phyloP scores from a whole-genome alignment of 2,113 vertebrate species.

The Oryzias melastigma region DNA sequence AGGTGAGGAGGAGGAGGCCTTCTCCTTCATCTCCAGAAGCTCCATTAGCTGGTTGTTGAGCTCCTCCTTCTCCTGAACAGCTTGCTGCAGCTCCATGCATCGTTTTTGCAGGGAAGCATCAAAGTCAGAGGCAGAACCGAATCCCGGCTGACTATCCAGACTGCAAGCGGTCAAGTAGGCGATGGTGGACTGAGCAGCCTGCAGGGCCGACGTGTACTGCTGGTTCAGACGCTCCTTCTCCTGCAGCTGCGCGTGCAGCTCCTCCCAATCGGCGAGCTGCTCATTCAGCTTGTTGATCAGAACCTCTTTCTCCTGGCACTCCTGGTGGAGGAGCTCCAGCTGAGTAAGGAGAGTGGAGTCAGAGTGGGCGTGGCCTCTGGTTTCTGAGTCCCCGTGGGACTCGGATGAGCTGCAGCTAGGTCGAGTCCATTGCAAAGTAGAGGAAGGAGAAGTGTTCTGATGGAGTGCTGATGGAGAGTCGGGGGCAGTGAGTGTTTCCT shows the following conservation, averaged over 20 bases:
- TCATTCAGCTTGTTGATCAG: conserved; percentile 67
- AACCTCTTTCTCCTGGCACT: conserved; percentile 77
- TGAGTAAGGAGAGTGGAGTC: conserved; percentile 58
- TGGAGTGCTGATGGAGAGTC: conserved; percentile 17
- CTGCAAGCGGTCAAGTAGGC: conserved; percentile 78
- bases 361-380: conserved; percentile 8
- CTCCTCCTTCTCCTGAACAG: conserved; percentile 64
- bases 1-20: conserved; percentile 17
- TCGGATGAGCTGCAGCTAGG: conserved; percentile 15
- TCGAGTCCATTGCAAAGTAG: conserved; percentile 2
- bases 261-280: conserved; percentile 63
- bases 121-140: conserved; percentile 18
- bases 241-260: conserved; percentile 62
- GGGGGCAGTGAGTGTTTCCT: conserved; percentile 25
- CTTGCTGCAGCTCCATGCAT: conserved; percentile 55
- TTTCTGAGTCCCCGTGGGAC: conserved; percentile 27
- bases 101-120: conserved; percentile 36
- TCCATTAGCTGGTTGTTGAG: conserved; percentile 61
- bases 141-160: conserved; percentile 65
- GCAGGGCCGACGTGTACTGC: conserved; percentile 66
- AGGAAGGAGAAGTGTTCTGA: conserved; percentile 30
- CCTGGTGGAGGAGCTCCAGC: conserved; percentile 76
- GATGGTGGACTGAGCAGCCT: conserved; percentile 76
- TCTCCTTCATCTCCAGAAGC: conserved; percentile 62
- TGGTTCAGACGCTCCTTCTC: conserved; percentile 67